Conservation (phyloP, 2,113 vertebrate genomes). For the Sakesphorus luctuosus region DNA sequence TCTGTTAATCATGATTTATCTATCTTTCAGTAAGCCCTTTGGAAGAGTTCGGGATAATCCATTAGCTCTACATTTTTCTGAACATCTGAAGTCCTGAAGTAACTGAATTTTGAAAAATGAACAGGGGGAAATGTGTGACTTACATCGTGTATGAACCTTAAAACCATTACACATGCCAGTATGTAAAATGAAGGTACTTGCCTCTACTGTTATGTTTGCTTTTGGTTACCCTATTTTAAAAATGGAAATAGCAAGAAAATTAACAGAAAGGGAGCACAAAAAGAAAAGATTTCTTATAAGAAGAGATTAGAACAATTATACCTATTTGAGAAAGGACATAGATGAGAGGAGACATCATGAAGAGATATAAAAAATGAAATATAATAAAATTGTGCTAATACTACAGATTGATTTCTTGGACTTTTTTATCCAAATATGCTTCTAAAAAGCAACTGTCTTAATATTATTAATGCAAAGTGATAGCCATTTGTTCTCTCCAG, state of each 20-base stretch:
- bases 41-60: neutral
- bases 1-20: constrained; percentile 35
- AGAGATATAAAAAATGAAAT: neutral
- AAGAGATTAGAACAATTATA: too few species aligned
- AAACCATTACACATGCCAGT: neutral
- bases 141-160: neutral
- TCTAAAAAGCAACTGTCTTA: neutral
- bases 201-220: neutral
- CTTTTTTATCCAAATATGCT: neutral
- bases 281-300: neutral
- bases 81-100: constrained; percentile 12
- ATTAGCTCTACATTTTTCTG: neutral
- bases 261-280: neutral
- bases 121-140: neutral
- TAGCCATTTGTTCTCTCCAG: neutral
- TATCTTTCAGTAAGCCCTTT: constrained; percentile 5
- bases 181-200: constrained; percentile 1
- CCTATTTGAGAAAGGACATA: neutral
- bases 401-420: neutral
- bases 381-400: neutral
- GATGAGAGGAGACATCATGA: neutral
- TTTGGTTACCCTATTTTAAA: neutral
- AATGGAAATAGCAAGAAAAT: neutral
- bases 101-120: constrained; percentile 47
- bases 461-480: neutral